Conservation (phyloP, 2,888 invertebrate species). For the Pteria penguin region DNA sequence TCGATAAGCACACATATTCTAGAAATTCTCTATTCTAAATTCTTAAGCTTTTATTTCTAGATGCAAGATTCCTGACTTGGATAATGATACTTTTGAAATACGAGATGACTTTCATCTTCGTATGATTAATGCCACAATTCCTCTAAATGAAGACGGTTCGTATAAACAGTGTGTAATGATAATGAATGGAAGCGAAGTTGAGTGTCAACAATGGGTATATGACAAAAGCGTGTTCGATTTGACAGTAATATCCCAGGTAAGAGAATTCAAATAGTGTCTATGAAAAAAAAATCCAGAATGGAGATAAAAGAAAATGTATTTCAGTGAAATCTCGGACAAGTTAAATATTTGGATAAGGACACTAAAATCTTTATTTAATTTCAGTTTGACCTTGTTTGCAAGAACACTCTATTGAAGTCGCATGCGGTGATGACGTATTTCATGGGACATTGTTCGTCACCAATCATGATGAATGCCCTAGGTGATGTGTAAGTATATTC, state of each 20-base stretch:
- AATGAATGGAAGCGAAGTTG: background rate
- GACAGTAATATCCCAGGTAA: slow-evolving; percentile 14
- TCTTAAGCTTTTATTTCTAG: background rate
- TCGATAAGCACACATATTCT: too few relatives aligned
- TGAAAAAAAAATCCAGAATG: too few relatives aligned
- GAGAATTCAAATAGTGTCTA: too few relatives aligned
- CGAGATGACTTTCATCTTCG: background rate
- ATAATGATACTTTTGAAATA: background rate
- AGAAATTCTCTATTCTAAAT: too few relatives aligned
- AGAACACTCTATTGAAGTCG: background rate
- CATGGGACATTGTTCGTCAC: background rate
- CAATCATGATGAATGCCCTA: background rate
- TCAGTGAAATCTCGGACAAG: too few relatives aligned
- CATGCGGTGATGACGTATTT: slow-evolving; percentile 12
- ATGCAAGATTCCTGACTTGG: background rate
- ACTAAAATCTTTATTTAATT: background rate
- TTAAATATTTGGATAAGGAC: too few relatives aligned
- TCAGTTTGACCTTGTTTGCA: slow-evolving; percentile 7
- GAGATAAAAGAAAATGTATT: too few relatives aligned
- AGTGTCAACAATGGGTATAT: slow-evolving; percentile 12
- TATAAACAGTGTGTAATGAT: background rate
- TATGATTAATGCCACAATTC: background rate
- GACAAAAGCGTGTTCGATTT: background rate
- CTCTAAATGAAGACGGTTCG: background rate
- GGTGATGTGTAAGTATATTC: slow-evolving; percentile 3